Evolutionary conservation across 2,888 invertebrate species (phyloP), one percentile per base, ranked within the genome.

Genomic region (Tipula confusa): DNA sequence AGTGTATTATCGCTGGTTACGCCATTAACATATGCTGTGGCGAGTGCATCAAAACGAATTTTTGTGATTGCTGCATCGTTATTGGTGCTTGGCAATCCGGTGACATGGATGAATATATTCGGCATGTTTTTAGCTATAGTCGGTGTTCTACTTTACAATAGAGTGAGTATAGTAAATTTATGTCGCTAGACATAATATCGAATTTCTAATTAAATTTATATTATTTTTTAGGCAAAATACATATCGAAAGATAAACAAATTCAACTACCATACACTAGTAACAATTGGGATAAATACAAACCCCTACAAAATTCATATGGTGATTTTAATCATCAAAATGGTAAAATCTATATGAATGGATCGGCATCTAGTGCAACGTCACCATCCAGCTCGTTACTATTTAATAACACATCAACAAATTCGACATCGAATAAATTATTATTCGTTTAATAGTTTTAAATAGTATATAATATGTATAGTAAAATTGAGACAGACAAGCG

Each of bases 1-100:
- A 96, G 96, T 86, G 95, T 98, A 83, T 92, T 99, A 86, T 96
- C 96, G 83, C 90, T 95, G 85, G 96, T 98, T 48, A 94, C 97
- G n/a, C 97, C 98, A 64, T 91, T 98, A 36, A 96, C 97, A 0
- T 98, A 98, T 90, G 97, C 98, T 0, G 98, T 98, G 84, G 97
- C 97, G 83, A 98, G 96, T 89, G 96, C 97, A 29, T 97, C 97
- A 83, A 98, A 98, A 90, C 92, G 98, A 86, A 96, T 97, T 86
- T 95, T 94, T 86, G 96, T 98, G 84, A 98, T 98, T 88, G 94
- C 93, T 11, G 94, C 96, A 36, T 98, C 98, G 82, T 91, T 98
- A 86, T 89, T 98, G 85, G 91, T 97, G 87, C 91, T 98, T 86
- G 94, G 95, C 83, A 98, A 98, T 91, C 98, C 98, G 3, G 97